phyloP scores from a whole-genome alignment of 2,113 vertebrate species.

The Pandion haliaetus region DNA sequence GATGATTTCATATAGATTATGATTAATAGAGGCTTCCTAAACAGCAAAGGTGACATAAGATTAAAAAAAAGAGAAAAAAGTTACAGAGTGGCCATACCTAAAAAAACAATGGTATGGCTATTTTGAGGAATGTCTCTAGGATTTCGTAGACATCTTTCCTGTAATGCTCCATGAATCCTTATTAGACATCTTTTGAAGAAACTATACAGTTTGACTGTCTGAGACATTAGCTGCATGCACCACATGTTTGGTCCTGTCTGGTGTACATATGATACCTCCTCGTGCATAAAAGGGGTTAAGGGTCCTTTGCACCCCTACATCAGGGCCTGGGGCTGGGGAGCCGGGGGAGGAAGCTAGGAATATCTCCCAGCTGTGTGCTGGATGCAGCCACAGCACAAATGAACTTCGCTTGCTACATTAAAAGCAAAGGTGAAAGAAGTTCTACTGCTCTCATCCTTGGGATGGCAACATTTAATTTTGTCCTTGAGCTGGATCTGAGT shows the following conservation, averaged over 20 bases:
- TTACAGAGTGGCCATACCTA: background rate
- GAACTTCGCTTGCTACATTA: background rate
- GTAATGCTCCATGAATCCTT: background rate
- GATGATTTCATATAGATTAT: background rate
- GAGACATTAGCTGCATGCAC: background rate
- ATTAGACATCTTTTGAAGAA: background rate
- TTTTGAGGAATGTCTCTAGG: background rate
- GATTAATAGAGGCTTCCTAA: background rate
- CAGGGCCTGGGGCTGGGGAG: background rate
- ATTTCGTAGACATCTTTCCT: background rate
- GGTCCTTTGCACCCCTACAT: background rate
- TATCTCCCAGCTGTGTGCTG: background rate
- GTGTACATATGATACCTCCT: background rate
- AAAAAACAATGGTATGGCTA: background rate
- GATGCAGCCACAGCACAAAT: rapidly evolving
- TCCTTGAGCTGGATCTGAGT: background rate
- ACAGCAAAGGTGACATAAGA: background rate
- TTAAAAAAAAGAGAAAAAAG: background rate
- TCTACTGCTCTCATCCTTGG: background rate
- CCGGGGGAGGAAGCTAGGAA: too few relatives aligned
- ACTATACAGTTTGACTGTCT: background rate
- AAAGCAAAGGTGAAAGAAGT: background rate
- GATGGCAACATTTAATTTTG: background rate
- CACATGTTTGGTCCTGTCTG: background rate
- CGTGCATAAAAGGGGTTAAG: rapidly evolving